Evolutionary conservation across 2,888 invertebrate species (phyloP), one percentile per base, ranked within the genome.

Genomic region (Scaptomyza cyrtandrae): DNA sequence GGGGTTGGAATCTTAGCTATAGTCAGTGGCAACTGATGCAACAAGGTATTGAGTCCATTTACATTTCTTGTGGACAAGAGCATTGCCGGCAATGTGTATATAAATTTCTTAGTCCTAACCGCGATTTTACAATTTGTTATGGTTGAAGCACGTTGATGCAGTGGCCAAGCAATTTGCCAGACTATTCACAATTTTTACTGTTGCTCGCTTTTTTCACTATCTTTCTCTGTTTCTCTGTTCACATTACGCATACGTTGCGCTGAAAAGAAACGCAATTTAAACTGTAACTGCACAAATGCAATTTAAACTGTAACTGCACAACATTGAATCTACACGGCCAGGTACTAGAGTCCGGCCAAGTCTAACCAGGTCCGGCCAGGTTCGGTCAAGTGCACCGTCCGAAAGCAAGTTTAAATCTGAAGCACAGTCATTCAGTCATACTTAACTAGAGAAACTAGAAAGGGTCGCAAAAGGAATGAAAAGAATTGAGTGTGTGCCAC

Each of bases 231-330:
- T 13, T 41, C 37, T 31, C 27, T 19, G 3, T 65, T 58, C 55
- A 44, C 62, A 75, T 82, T 79, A 80, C 82, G 82, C 70, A 85
- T 85, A 82, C 82, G 80, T 65, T 49, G 9, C 45, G 58, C 48
- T 35, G 11, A 43, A 50, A 43, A 61, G 60, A 61, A 74, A 77
- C 65, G 72, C 78, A 72, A 74, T 74, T 77, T 58, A 57, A 71
- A 57, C 72, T 54, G 72, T 14, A 71, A 71, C 37, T 72, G 77
- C 73, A 65, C 54, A 57, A 76, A 65, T 44, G 69, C 78, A 72
- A 74, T 74, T 77, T 58, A 57, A 71, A 57, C 72, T 54, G 72
- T 14, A 71, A 71, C 37, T 72, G 77, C 73, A 65, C 54, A 43
- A 37, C 53, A 41, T 31, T 27, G 11, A 14, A n/a, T 14, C 27